phyloP scores from a whole-genome alignment of 2,797 vertebrate genomes.

The Cheirogaleus major region DNA sequence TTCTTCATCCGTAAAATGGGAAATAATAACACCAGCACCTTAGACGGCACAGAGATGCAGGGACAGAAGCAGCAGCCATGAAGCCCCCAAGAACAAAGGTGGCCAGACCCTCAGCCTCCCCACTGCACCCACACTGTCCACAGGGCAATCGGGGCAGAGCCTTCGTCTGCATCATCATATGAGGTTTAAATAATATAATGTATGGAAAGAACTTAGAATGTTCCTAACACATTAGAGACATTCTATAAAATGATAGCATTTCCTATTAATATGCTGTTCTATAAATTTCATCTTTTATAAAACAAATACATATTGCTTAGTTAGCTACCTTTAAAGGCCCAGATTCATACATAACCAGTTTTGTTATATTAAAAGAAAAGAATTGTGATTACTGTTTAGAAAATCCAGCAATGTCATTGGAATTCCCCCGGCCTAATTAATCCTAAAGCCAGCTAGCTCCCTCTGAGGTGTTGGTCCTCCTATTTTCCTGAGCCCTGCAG shows the following conservation, averaged over 20 bases:
- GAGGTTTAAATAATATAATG: background rate
- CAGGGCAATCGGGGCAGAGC: background rate
- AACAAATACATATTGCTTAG: background rate
- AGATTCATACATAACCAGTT: background rate
- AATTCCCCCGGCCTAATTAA: background rate
- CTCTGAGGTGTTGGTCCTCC: background rate
- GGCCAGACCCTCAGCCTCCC: background rate
- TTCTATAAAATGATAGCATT: background rate
- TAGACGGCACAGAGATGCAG: no score
- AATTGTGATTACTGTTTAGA: background rate
- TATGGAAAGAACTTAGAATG: background rate
- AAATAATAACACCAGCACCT: background rate
- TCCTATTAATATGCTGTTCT: background rate
- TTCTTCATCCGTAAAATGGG: background rate
- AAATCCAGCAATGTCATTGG: background rate
- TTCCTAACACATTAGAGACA: background rate
- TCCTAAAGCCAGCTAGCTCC: background rate
- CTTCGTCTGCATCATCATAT: background rate
- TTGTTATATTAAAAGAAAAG: background rate
- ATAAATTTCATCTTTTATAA: background rate
- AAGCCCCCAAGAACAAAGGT: background rate
- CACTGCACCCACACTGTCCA: background rate
- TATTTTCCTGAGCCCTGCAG: background rate
- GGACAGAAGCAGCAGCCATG: background rate
- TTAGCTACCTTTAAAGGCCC: background rate